Evolutionary conservation across 2,888 invertebrate species (phyloP), one percentile per base, ranked within the genome.

Genomic region (Callosobruchus maculatus): DNA sequence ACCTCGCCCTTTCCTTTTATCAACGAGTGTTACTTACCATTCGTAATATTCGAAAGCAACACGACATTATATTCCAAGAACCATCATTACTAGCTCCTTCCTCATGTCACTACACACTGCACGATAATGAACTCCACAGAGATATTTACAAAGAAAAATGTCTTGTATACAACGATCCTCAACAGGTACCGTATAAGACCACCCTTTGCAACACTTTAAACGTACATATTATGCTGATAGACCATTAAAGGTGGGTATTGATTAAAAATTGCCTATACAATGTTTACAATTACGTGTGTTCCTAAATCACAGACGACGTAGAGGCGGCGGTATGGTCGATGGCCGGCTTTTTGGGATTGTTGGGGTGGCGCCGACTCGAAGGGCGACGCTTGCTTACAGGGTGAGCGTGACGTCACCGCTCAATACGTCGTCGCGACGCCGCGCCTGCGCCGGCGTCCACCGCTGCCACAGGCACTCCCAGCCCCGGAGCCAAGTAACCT

Each of bases 401-500:
- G 49, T 49, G 49, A 87, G 87, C 86, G 86, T 84, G 84, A 86
- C 87, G 86, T 86, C 83, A 84, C 78, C 85, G 86, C 81, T 87
- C 87, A 87, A 87, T 87, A 87, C 21, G 83, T 80, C 84, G 87
- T 82, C 87, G 87, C 86, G 87, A 83, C 86, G 87, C 86, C 87
- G 87, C 86, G 84, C 84, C 85, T 76, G 68, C 49, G 7, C 49
- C 49, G 49, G 1, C 26, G 18, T 13, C 49, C n/a, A n/a, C 13
- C 49, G 49, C 49, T 7, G 49, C 7, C 49, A 49, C 49, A 49
- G 49, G 49, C 49, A 49, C 49, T 49, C 49, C 49, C 49, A 49
- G 49, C 49, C 13, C 13, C 13, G 30, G 49, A 49, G 49, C 49
- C 13, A 18, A 49, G 13, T 5, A 13, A 18, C 18, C 49, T 49